Percentiles rank a stretch among this genome's conserved stretches.
phyloP scores from a whole-genome alignment of 2,888 invertebrate genomes.

The Dynastes tityus region DNA sequence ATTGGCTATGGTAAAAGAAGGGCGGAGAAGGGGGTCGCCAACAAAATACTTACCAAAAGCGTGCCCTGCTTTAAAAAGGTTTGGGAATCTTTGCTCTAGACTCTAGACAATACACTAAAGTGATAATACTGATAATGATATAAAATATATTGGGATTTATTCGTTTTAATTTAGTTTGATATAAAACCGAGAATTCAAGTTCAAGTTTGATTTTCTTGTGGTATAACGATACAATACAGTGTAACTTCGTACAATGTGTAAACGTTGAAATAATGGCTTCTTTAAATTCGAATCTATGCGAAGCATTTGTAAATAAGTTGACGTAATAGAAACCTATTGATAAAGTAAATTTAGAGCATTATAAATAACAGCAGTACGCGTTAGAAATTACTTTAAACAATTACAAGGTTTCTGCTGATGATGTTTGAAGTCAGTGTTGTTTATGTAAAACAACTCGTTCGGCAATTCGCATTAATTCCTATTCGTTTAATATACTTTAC shows the following conservation, averaged over 20 bases:
- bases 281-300: slow-evolving; percentile 8
- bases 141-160: no score
- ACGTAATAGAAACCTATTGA: slow-evolving; percentile 1
- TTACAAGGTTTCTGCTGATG: neutral
- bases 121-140: no score
- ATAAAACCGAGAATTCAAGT: no score
- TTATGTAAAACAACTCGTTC: neutral
- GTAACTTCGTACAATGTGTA: neutral
- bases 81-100: no score
- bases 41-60: no score
- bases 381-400: slow-evolving; percentile 13
- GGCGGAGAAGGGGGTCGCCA: no score
- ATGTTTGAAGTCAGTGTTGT: neutral
- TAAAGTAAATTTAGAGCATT: neutral
- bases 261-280: neutral
- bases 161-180: no score
- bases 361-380: slow-evolving; percentile 1
- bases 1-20: no score
- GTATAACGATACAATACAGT: neutral
- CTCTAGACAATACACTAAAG: no score
- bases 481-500: no score
- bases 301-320: slow-evolving; percentile 6
- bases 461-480: neutral
- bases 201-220: no score
- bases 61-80: no score